Conservation (phyloP, 2,797 vertebrate species). For the Bradypodion ventrale region DNA sequence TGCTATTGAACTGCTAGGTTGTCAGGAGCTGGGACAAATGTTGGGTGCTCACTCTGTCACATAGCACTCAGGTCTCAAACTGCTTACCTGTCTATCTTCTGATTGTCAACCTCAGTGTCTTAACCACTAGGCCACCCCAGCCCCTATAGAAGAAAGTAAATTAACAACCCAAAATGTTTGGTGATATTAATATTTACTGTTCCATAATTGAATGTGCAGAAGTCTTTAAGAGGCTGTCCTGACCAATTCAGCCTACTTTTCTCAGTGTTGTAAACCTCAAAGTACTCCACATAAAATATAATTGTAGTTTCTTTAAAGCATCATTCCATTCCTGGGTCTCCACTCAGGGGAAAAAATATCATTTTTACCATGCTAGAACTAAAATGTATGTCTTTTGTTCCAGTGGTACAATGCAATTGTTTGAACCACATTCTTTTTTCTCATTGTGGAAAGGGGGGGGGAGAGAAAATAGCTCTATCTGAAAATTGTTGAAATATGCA, state of each 20-base stretch:
- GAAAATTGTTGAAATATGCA: conserved; percentile 32
- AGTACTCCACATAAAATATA: conserved; percentile 1
- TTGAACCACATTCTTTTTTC: conserved; percentile 26
- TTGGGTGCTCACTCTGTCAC: too few species aligned
- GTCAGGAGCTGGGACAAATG: too few species aligned
- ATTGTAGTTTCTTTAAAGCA: conserved; percentile 25
- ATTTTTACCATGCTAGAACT: conserved; percentile 34
- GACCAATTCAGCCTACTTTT: neutral
- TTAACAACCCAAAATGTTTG: neutral
- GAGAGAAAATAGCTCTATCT: neutral
- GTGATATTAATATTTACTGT: neutral
- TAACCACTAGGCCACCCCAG: too few species aligned
- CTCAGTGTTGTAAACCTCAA: conserved; percentile 7
- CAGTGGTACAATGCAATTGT: neutral
- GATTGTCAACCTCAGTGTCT: too few species aligned
- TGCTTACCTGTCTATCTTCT: too few species aligned
- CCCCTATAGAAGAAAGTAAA: neutral
- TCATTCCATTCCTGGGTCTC: conserved; percentile 15
- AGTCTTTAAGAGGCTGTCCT: neutral
- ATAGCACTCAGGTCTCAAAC: too few species aligned
- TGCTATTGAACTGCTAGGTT: too few species aligned
- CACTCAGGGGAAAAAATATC: neutral
- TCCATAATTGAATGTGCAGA: neutral
- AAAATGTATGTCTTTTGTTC: conserved; percentile 35
- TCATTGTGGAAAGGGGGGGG: neutral